phyloP scores from a whole-genome alignment of 2,797 vertebrate species.

The Gephyroberyx darwinii region DNA sequence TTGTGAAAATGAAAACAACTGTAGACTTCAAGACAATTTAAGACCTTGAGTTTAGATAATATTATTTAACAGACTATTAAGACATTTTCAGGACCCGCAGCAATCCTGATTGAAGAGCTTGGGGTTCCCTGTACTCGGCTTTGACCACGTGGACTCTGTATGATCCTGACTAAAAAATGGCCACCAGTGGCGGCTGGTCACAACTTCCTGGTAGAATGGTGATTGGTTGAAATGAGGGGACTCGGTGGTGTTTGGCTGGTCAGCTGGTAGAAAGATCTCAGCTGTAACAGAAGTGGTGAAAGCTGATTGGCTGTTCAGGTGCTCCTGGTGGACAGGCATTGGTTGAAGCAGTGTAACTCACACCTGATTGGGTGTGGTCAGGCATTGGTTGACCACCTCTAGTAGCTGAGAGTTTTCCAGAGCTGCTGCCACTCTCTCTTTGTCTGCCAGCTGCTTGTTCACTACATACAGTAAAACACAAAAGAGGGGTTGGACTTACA shows the following conservation, averaged over 20 bases:
- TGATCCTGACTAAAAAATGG: background rate
- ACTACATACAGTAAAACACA: conserved; percentile 76
- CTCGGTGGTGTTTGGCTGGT: background rate
- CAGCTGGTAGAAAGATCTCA: background rate
- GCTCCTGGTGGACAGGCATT: background rate
- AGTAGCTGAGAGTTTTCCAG: conserved; percentile 94
- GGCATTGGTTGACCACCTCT: conserved; percentile 98
- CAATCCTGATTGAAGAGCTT: too few species aligned
- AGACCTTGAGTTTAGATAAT: too few species aligned
- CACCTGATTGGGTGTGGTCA: conserved; percentile 68
- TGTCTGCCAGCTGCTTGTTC: conserved; percentile 98
- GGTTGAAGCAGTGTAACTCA: background rate
- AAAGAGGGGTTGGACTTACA: too few species aligned
- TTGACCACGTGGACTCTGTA: background rate
- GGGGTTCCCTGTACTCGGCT: too few species aligned
- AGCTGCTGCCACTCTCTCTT: conserved; percentile 96
- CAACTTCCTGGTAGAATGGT: background rate
- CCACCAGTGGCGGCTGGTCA: background rate
- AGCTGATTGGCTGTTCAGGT: background rate
- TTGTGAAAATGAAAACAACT: too few species aligned
- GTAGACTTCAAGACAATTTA: too few species aligned
- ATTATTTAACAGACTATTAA: too few species aligned
- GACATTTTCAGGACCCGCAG: too few species aligned
- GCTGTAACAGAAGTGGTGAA: background rate
- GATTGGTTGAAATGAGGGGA: background rate